Conservation (phyloP, 2,888 invertebrate species). For the Alloscopus bannaensis region DNA sequence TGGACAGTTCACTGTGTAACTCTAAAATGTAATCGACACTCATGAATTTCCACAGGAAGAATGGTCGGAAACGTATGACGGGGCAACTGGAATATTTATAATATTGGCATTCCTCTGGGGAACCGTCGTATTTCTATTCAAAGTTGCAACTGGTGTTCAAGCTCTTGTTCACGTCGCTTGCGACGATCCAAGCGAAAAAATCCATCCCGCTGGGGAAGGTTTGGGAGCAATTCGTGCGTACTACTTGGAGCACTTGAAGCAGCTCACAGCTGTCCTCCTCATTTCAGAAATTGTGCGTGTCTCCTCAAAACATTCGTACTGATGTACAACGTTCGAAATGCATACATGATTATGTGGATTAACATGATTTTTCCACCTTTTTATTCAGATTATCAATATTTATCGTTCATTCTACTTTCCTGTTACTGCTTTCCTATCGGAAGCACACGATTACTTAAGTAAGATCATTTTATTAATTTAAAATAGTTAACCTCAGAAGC, state of each 20-base stretch:
- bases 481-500: neutral
- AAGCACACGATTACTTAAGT: conserved; percentile 48
- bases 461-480: neutral
- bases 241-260: conserved; percentile 53
- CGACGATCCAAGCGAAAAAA: conserved; percentile 52
- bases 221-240: conserved; percentile 42
- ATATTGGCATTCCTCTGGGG: conserved; percentile 69
- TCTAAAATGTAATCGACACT: neutral
- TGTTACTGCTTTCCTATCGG: conserved; percentile 56
- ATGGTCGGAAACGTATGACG: conserved; percentile 59
- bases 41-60: conserved; percentile 53
- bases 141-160: conserved; percentile 50
- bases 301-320: neutral
- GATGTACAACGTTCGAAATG: neutral
- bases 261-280: conserved; percentile 57
- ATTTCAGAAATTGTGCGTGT: conserved; percentile 59
- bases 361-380: neutral
- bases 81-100: conserved; percentile 38
- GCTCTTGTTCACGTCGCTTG: conserved; percentile 26
- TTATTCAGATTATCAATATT: conserved; percentile 54
- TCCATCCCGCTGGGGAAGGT: conserved; percentile 55
- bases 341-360: neutral
- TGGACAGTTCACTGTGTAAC: neutral
- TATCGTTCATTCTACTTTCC: conserved; percentile 60
- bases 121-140: conserved; percentile 59